Conservation (phyloP, 2,888 invertebrate genomes). For the Sacculina carcini region DNA sequence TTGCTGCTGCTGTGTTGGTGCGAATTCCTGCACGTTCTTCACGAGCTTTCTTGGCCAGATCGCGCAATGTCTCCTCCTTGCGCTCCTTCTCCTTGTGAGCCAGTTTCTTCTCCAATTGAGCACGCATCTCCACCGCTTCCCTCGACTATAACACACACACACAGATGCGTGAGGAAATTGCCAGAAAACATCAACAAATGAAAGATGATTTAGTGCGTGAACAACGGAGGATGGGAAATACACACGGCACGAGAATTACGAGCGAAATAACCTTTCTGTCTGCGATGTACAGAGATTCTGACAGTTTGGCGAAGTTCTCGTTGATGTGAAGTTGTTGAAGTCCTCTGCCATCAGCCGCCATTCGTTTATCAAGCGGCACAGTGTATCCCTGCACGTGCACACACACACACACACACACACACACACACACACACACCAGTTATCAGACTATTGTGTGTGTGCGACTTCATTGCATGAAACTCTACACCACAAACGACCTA, state of each 20-base stretch:
- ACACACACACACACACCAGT: too few relatives aligned
- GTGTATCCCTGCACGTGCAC: constrained; percentile 50
- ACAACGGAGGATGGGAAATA: neutral
- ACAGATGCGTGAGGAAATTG: neutral
- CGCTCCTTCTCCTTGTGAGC: constrained; percentile 96
- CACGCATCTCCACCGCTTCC: constrained; percentile 88
- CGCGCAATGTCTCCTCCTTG: constrained; percentile 77
- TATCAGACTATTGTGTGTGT: too few relatives aligned
- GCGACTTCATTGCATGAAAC: too few relatives aligned
- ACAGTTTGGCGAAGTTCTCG: constrained; percentile 94
- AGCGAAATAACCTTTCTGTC: constrained; percentile 41
- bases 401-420: neutral
- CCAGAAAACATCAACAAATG: neutral
- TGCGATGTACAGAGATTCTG: constrained; percentile 91
- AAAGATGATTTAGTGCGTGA: neutral
- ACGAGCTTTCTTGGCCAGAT: constrained; percentile 78
- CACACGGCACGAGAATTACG: neutral
- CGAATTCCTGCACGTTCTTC: constrained; percentile 74
- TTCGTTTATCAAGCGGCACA: constrained; percentile 84
- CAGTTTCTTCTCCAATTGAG: constrained; percentile 78
- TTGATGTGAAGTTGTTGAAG: constrained; percentile 92
- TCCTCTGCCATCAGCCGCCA: constrained; percentile 94
- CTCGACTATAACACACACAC: constrained; percentile 32
- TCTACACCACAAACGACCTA: too few relatives aligned
- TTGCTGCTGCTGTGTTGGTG: constrained; percentile 18